Base-by-base conservation (phyloP, 1,140 invertebrate species). In the Achroia grisella region DNA sequence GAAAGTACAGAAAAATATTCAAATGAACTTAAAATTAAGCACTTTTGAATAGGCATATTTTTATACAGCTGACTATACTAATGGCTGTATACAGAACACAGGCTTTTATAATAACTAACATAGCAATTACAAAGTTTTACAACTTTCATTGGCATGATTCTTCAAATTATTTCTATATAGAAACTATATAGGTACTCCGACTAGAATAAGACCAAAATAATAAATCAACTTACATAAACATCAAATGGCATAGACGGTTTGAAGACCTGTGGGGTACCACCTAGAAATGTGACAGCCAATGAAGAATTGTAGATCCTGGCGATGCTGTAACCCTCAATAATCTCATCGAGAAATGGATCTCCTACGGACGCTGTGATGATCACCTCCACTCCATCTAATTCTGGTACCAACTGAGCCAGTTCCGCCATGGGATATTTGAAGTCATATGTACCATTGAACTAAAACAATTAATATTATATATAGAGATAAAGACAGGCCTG, bases 201-300 rank as follows among this genome's bases (percentile, higher is more conserved):
- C 6, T 23, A 3, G 17, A 23, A 23, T 23, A 6, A 3, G 6
- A 2, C 6, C 6, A 23, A 23, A 23, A 6, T 3, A 23, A 6
- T 6, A 23, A 3, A 23, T 23, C 6, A 23, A 89, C 92, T 91
- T 78, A 94, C 92, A 76, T 93, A 93, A 53, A 88, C 83, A 48
- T 90, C 91, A 62, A 95, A 93, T 0, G 95, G 93, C 93, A 98
- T 97, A 1, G 93, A 87, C 0, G 97, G 96, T 78, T 98, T 98
- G 80, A 98, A 98, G 8, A 98, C 92, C 82, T 98, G 94, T 2
- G 97, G 93, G 0, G 91, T 91, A 14, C 94, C 95, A 0, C 97
- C 97, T 0, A 98, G 86, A 76, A 98, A 97, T 29, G 91, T 87
- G 0, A 98, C 87, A 44, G 90, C 89, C 8, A 97, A 86, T 3